A percentile compares a stretch with the other conserved stretches of the same genome.
Evolutionary conservation across 2,888 invertebrate species (phyloP).

Genomic region (Ormia ochracea): DNA sequence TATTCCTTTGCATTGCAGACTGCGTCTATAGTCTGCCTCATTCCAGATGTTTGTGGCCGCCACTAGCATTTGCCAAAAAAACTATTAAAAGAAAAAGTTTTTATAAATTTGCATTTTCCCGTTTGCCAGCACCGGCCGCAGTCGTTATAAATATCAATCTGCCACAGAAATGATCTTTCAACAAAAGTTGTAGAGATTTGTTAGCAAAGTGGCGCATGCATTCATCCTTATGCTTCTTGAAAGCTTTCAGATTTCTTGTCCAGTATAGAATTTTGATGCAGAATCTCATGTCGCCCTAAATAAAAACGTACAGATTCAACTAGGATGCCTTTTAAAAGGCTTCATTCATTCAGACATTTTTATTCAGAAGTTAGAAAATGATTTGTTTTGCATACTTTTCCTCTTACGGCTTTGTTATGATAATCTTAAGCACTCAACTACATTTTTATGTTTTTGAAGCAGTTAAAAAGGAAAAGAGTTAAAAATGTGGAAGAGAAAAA

Average conservation of each 20-base stretch:
- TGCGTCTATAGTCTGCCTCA: conserved; percentile 20
- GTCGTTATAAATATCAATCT: conserved; percentile 12
- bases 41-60: conserved; percentile 22
- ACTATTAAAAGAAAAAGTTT: neutral
- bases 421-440: conserved; percentile 31
- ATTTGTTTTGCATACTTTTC: neutral
- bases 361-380: neutral
- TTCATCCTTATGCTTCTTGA: neutral
- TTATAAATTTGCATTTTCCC: neutral
- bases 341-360: neutral
- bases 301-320: neutral
- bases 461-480: neutral
- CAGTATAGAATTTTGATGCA: conserved; percentile 20
- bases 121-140: neutral
- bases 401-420: conserved; percentile 24
- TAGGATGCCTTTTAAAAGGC: conserved; percentile 10
- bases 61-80: conserved; percentile 6
- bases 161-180: neutral
- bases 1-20: conserved; percentile 5
- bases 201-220: conserved; percentile 15
- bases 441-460: conserved; percentile 14
- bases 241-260: neutral
- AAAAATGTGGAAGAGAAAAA: neutral
- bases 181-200: neutral
- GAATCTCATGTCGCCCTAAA: conserved; percentile 4